These are phyloP conservation scores for Prochilodus magdalenae DNA, from an alignment of 2,113 vertebrate species.

Conservation along the genomic window DNA sequence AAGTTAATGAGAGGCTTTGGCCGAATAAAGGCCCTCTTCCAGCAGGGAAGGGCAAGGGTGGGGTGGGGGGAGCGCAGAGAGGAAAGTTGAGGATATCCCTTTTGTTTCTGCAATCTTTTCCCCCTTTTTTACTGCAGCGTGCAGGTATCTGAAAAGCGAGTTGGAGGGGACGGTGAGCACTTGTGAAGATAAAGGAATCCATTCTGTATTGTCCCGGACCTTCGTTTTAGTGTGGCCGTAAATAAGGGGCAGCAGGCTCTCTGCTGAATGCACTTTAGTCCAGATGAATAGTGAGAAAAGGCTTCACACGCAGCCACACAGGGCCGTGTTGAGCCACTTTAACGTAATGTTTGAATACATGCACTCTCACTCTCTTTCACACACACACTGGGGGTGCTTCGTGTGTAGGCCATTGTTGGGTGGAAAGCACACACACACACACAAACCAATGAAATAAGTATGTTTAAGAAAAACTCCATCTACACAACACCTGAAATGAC, in stretches of 20 bases:
- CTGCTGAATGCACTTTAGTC: constrained; percentile 79
- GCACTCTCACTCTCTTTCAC: constrained; percentile 43
- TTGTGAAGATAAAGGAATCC: constrained; percentile 80
- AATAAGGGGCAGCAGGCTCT: constrained; percentile 74
- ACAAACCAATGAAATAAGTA: constrained; percentile 18
- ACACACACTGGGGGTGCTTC: constrained; percentile 30
- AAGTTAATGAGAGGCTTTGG: constrained; percentile 95
- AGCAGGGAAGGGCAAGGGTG: constrained; percentile 66
- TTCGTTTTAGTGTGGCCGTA: constrained; percentile 78
- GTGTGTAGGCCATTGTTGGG: constrained; percentile 6
- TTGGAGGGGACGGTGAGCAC: constrained; percentile 72
- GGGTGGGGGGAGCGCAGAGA: constrained; percentile 61
- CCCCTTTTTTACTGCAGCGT: constrained; percentile 62
- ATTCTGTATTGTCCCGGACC: constrained; percentile 74
- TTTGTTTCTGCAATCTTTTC: constrained; percentile 76
- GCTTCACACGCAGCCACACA: constrained; percentile 72
- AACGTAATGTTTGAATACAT: constrained; percentile 69
- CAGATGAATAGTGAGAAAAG: constrained; percentile 73
- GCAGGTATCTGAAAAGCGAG: constrained; percentile 81
- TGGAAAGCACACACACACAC: neutral
- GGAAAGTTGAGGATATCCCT: constrained; percentile 79
- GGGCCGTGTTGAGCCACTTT: constrained; percentile 72
- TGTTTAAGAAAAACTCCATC: neutral
- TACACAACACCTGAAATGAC: neutral
- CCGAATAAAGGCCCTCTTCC: constrained; percentile 75